Conservation (phyloP, 2,113 vertebrate genomes). For the Benitochromis conjunctus region DNA sequence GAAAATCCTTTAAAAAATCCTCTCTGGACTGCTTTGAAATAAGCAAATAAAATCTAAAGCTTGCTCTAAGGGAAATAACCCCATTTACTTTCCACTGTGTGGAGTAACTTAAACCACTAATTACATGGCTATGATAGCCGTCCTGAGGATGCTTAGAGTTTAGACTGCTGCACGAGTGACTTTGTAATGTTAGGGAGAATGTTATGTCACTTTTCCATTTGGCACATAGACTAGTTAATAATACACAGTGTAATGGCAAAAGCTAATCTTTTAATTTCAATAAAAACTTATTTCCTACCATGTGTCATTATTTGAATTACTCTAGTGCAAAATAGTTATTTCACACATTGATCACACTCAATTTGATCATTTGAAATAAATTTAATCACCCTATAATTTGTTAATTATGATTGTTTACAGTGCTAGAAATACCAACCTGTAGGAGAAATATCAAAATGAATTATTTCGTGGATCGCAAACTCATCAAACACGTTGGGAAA, state of each 20-base stretch:
- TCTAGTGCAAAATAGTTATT: neutral
- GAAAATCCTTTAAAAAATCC: neutral
- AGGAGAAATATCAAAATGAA: neutral
- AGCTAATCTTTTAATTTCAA: neutral
- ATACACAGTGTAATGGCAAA: neutral
- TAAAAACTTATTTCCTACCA: rapidly evolving
- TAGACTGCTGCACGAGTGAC: neutral
- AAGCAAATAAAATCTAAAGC: neutral
- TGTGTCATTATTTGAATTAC: neutral
- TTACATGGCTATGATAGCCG: neutral
- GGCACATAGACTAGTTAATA: neutral
- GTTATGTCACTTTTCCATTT: neutral
- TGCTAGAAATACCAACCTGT: neutral
- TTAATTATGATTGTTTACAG: neutral
- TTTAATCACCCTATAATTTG: rapidly evolving
- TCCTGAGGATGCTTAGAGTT: neutral
- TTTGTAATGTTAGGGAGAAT: neutral
- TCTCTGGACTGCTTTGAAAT: neutral
- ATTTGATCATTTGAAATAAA: rapidly evolving
- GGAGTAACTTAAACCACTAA: neutral
- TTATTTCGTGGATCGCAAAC: neutral
- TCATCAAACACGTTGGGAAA: neutral
- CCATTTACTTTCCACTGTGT: constrained; percentile 27
- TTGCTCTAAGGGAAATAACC: neutral
- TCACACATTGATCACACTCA: neutral